Base-by-base conservation (phyloP, 1,140 invertebrate genomes). In the Bombus pascuorum region DNA sequence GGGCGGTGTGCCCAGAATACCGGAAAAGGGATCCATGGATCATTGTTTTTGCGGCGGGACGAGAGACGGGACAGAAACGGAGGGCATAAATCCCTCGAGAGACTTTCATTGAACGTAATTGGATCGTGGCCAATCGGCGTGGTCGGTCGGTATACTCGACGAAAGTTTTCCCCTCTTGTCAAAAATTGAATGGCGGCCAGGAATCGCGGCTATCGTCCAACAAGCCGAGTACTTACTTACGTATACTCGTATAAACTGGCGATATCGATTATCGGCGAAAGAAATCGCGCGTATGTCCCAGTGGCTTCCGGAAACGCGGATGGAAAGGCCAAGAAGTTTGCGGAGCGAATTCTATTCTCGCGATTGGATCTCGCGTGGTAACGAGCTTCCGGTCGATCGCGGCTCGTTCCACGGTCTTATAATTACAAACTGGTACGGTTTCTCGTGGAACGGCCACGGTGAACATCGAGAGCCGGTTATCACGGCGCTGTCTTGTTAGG, bases 61-160 rank as follows among this genome's bases (percentile, higher is more conserved):
- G 82, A 57, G 79, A 85, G 81, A 83, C 65, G 84, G 70, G 79
- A 70, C 78, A 73, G 70, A 79, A 83, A 70, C 79, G 71, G 62
- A 72, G 74, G 76, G 84, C 81, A 92, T 92, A 91, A 92, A 91
- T 92, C 86, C 76, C 83, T 87, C 86, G 85, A 72, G 80, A 76
- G 88, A 87, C 91, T 92, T 91, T 91, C 91, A 88, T 92, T 88
- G 79, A 84, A 81, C 82, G 85, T 90, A 91, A 91, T 91, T 90
- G 91, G 90, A 91, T 89, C 87, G 87, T 39, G 75, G 86, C 88
- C 91, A 91, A 86, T 90, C 84, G 83, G 71, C 66, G 76, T 62
- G 80, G 75, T 37, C 22, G 62, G 85, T 32, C 15, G 62, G 85
- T 32, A 34, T 71, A 18, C 53, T 53, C 47, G 62, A 73, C 80